A percentile compares a stretch with the other conserved stretches of the same genome.
These are phyloP conservation scores for Mustela erminea DNA, from an alignment of 2,797 vertebrate genomes.

Conservation along the genomic window DNA sequence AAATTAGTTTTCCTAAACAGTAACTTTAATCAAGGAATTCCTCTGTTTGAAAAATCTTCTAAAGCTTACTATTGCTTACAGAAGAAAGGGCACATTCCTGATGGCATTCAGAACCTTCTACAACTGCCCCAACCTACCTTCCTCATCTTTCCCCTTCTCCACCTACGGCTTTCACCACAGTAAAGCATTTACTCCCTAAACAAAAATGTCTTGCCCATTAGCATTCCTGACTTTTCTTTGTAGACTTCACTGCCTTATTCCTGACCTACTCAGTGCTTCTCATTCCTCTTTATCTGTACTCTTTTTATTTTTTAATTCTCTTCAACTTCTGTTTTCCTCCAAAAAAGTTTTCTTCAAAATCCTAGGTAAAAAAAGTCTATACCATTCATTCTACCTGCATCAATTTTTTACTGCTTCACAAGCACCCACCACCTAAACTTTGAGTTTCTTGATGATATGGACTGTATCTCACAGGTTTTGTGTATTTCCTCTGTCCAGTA, in stretches of 20 bases:
- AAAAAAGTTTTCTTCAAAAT: neutral
- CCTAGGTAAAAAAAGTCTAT: neutral
- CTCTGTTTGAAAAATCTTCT: conserved; percentile 20
- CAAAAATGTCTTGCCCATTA: neutral
- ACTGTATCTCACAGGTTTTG: neutral
- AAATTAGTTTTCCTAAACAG: conserved; percentile 31
- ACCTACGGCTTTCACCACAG: neutral
- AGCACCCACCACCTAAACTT: neutral
- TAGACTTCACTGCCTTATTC: neutral
- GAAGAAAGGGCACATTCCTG: neutral
- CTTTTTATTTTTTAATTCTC: neutral
- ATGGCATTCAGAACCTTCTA: neutral
- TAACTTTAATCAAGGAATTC: conserved; percentile 39
- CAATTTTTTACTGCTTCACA: neutral
- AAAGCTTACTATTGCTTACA: neutral
- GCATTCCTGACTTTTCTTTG: neutral
- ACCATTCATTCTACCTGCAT: neutral
- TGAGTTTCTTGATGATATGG: neutral
- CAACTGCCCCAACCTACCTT: neutral
- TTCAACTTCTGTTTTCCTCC: neutral
- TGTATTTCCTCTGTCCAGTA: neutral
- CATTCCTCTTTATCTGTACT: neutral
- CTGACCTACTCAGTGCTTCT: neutral
- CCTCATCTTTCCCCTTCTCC: neutral
- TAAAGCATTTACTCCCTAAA: neutral